These are phyloP conservation scores for Drosophila santomea DNA, from an alignment of 1,140 invertebrate genomes.

Conservation along the genomic window DNA sequence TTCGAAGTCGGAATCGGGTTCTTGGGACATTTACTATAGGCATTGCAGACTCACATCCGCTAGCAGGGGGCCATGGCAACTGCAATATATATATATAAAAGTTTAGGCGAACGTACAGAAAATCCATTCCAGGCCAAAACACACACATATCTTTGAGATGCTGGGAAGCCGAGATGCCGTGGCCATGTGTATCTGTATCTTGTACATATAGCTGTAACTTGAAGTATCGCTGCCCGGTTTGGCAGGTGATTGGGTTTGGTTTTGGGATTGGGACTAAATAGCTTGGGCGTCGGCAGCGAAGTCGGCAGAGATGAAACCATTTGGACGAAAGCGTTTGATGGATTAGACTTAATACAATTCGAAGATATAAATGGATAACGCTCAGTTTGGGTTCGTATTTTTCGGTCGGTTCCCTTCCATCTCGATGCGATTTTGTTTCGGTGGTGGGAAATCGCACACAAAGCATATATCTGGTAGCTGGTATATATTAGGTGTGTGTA, in stretches of 20 bases:
- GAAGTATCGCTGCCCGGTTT: slow-evolving; percentile 65
- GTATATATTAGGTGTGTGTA: slow-evolving; percentile 35
- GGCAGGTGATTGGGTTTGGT: slow-evolving; percentile 43
- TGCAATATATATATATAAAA: slow-evolving; percentile 43
- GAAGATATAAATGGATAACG: slow-evolving; percentile 65
- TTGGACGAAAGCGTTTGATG: slow-evolving; percentile 68
- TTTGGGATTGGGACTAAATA: slow-evolving; percentile 40
- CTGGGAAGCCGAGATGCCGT: slow-evolving; percentile 64
- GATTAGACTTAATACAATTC: slow-evolving; percentile 75
- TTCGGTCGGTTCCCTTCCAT: slow-evolving; percentile 38
- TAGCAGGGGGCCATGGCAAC: slow-evolving; percentile 54
- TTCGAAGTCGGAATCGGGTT: slow-evolving; percentile 45
- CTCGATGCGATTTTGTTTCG: slow-evolving; percentile 41
- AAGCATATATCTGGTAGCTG: slow-evolving; percentile 18
- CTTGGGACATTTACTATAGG: slow-evolving; percentile 51
- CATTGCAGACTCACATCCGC: slow-evolving; percentile 51
- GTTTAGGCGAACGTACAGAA: slow-evolving; percentile 27
- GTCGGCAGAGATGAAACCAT: slow-evolving; percentile 8
- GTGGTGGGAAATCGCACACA: slow-evolving; percentile 65
- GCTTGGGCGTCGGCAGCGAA: slow-evolving; percentile 36
- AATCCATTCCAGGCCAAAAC: slow-evolving; percentile 43
- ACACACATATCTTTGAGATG: slow-evolving; percentile 66
- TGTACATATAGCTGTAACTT: slow-evolving; percentile 56
- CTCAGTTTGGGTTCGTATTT: slow-evolving; percentile 49
- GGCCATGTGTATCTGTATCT: slow-evolving; percentile 59